A percentile compares a stretch with the other conserved stretches of the same genome.
Conservation (phyloP, 2,888 invertebrate genomes). For the Oscheius onirici region DNA sequence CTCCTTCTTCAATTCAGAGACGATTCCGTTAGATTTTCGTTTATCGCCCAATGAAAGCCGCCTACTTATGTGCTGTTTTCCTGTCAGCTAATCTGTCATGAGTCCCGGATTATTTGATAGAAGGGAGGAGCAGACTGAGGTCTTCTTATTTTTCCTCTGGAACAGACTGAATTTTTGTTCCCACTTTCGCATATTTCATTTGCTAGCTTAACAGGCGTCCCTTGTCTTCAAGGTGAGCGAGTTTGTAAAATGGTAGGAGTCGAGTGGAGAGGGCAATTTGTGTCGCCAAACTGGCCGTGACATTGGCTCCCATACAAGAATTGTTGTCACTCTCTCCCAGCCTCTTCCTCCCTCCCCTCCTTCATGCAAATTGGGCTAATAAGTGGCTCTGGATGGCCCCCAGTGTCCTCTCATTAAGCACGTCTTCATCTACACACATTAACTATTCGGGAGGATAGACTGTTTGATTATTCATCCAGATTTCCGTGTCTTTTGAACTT, state of each 20-base stretch:
- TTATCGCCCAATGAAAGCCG: too few relatives aligned
- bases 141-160: too few relatives aligned
- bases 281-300: neutral
- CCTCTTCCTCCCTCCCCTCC: neutral
- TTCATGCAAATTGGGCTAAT: conserved; percentile 22
- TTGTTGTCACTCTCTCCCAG: neutral
- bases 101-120: too few relatives aligned
- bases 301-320: neutral
- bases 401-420: conserved; percentile 22
- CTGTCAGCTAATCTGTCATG: too few relatives aligned
- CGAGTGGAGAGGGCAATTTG: neutral
- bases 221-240: too few relatives aligned
- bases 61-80: too few relatives aligned
- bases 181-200: too few relatives aligned
- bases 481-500: neutral
- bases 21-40: neutral
- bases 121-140: too few relatives aligned
- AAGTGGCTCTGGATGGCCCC: conserved; percentile 8
- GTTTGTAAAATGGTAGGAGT: neutral
- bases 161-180: too few relatives aligned
- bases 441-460: conserved; percentile 1
- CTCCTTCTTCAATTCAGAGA: neutral
- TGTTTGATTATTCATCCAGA: conserved; percentile 1
- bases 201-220: too few relatives aligned
- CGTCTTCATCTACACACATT: conserved; percentile 8